Evolutionary conservation across 1,140 invertebrate genomes (phyloP).

Genomic region (Drosophila lacertosa): DNA sequence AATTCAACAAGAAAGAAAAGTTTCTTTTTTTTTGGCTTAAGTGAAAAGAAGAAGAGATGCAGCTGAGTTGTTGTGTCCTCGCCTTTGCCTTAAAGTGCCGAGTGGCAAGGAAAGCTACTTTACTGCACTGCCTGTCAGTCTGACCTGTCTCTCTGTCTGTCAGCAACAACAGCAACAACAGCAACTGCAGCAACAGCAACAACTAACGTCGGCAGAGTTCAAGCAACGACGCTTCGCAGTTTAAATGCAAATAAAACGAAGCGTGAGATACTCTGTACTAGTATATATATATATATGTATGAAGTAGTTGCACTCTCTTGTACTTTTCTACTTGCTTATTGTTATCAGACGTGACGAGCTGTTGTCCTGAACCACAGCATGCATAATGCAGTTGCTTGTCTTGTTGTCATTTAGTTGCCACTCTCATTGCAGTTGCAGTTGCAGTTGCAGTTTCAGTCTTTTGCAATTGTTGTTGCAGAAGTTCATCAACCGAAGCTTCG

Average conservation of each 20-base stretch:
- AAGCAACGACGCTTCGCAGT: constrained; percentile 32
- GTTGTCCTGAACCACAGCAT: constrained; percentile 38
- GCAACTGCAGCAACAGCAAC: constrained; percentile 17
- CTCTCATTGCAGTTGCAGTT: constrained; percentile 1
- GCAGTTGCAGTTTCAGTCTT: background rate
- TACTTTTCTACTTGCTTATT: constrained; percentile 35
- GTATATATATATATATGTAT: constrained; percentile 1
- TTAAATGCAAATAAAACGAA: constrained; percentile 48
- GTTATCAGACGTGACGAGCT: constrained; percentile 48
- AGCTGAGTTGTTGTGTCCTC: constrained; percentile 23
- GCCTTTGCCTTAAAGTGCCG: constrained; percentile 18
- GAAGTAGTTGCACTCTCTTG: constrained; percentile 3
- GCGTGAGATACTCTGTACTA: constrained; percentile 38
- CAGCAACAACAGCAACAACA: constrained; percentile 16
- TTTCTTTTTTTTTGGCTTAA: background rate
- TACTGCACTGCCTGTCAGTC: constrained; percentile 9
- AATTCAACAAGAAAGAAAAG: constrained; percentile 3
- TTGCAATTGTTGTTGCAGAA: constrained; percentile 15
- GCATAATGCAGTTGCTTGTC: constrained; percentile 50
- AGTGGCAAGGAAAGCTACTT: constrained; percentile 36
- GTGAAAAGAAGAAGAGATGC: constrained; percentile 6
- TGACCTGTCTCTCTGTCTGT: constrained; percentile 8
- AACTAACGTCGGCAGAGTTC: constrained; percentile 33
- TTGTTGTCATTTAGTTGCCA: constrained; percentile 46
- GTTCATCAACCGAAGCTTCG: constrained; percentile 44